Conservation (phyloP, 2,797 vertebrate genomes). For the Tangara arthus region DNA sequence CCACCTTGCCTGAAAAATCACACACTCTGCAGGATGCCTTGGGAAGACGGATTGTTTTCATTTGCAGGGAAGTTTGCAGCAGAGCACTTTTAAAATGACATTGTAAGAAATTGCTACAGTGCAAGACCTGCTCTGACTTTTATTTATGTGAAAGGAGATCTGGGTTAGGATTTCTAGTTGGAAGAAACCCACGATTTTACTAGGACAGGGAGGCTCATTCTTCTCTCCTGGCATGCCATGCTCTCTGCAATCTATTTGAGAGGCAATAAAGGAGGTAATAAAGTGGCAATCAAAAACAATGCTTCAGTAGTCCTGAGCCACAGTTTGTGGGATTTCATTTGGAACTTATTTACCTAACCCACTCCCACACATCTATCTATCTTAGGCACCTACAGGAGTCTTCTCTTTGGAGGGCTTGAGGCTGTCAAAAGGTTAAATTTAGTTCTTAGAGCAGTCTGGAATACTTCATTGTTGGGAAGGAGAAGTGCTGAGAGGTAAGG, state of each 20-base stretch:
- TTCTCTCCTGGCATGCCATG: constrained; percentile 49
- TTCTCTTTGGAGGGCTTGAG: neutral
- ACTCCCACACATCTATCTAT: constrained; percentile 23
- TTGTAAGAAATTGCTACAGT: constrained; percentile 55
- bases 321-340: constrained; percentile 51
- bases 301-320: constrained; percentile 42
- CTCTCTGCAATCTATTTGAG: constrained; percentile 58
- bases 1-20: constrained; percentile 45
- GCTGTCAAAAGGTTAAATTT: neutral
- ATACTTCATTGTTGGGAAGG: neutral
- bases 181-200: constrained; percentile 62
- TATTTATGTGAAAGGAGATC: constrained; percentile 66
- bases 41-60: constrained; percentile 60
- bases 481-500: neutral
- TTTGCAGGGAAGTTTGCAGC: constrained; percentile 56
- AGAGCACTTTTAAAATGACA: constrained; percentile 62
- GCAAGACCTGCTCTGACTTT: constrained; percentile 62
- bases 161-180: constrained; percentile 62
- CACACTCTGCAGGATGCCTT: constrained; percentile 43
- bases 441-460: neutral
- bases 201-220: constrained; percentile 49
- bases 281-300: constrained; percentile 63
- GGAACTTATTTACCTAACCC: constrained; percentile 55
- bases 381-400: neutral
- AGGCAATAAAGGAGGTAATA: constrained; percentile 59